These are phyloP conservation scores for Caenorhabditis sp. DNA, from an alignment of 2,888 invertebrate species.

Conservation along the genomic window DNA sequence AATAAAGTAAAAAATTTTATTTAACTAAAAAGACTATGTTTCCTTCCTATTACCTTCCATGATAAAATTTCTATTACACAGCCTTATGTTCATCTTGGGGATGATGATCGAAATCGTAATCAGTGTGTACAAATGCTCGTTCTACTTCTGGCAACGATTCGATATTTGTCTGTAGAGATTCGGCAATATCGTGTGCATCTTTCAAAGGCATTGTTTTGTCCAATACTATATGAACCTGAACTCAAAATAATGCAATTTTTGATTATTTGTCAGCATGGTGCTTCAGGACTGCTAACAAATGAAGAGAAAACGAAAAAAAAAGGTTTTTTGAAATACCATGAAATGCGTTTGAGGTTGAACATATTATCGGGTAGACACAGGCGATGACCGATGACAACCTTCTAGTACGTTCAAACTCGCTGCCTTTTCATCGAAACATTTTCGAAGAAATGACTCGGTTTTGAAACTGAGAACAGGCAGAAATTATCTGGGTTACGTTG, in stretches of 20 bases:
- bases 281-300: too few relatives aligned
- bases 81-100: conserved; percentile 72
- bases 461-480: too few relatives aligned
- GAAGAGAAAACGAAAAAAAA: background rate
- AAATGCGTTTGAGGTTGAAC: too few relatives aligned
- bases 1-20: conserved; percentile 1
- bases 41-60: background rate
- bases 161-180: conserved; percentile 73
- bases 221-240: conserved; percentile 72
- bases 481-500: too few relatives aligned
- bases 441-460: too few relatives aligned
- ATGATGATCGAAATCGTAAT: conserved; percentile 73
- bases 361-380: too few relatives aligned
- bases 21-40: conserved; percentile 4
- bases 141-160: conserved; percentile 73
- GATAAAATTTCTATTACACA: conserved; percentile 10
- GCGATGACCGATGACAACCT: too few relatives aligned
- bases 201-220: conserved; percentile 72
- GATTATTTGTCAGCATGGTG: too few relatives aligned
- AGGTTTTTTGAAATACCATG: too few relatives aligned
- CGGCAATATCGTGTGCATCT: conserved; percentile 73
- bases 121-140: conserved; percentile 74
- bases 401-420: too few relatives aligned
- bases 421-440: too few relatives aligned
- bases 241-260: too few relatives aligned